Percentiles rank a stretch among this genome's conserved stretches.
Evolutionary conservation across 2,113 vertebrate species (phyloP).

Genomic region (Balaenoptera acutorostrata): DNA sequence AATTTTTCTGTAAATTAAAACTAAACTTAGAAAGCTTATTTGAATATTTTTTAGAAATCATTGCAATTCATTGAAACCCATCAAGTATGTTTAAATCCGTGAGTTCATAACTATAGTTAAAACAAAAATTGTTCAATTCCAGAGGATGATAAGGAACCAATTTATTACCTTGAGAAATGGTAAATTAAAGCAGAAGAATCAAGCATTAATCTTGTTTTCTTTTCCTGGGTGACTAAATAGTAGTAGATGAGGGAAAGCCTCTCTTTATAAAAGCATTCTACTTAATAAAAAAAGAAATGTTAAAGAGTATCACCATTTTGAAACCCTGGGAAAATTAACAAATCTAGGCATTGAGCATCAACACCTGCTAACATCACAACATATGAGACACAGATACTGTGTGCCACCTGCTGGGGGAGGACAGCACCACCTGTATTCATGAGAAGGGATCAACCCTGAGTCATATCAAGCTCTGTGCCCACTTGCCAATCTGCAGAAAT

Average conservation of each 20-base stretch:
- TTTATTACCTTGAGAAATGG: neutral
- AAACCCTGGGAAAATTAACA: neutral
- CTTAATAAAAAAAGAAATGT: neutral
- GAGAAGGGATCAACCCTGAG: neutral
- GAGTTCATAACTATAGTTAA: neutral
- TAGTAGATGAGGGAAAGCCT: neutral
- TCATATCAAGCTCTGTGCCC: neutral
- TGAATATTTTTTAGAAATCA: neutral
- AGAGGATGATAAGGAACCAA: neutral
- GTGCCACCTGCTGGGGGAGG: neutral
- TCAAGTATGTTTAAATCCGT: neutral
- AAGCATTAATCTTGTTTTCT: neutral
- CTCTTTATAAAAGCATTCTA: conserved; percentile 3
- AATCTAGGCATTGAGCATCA: neutral
- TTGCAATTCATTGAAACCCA: neutral
- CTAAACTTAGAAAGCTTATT: neutral
- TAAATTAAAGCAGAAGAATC: neutral
- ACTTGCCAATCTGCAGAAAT: neutral
- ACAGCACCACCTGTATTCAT: neutral
- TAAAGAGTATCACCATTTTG: neutral
- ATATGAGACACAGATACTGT: neutral
- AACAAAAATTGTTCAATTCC: neutral
- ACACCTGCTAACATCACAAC: neutral
- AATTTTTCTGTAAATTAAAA: conserved; percentile 1
- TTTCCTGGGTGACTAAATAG: neutral